phyloP scores from a whole-genome alignment of 1,140 invertebrate genomes.

The Steinernema khuongi region DNA sequence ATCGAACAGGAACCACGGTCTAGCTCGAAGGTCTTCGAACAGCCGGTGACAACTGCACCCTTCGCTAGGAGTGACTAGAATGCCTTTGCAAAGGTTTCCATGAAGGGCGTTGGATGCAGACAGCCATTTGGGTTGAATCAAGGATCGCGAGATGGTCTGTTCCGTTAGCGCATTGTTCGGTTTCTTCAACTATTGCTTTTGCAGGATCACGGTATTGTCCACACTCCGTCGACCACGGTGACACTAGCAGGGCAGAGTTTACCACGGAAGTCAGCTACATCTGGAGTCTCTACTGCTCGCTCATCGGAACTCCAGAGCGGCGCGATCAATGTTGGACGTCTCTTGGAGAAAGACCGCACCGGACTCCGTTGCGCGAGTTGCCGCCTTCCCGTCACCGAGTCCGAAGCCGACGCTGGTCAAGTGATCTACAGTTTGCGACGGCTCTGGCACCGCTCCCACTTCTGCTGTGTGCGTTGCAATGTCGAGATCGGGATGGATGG shows the following conservation, averaged over 20 bases:
- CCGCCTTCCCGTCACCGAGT: neutral
- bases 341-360: neutral
- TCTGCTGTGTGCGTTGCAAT: neutral
- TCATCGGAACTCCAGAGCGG: neutral
- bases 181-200: neutral
- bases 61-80: too few species aligned
- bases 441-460: neutral
- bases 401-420: neutral
- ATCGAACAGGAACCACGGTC: too few species aligned
- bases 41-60: too few species aligned
- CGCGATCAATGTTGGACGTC: neutral
- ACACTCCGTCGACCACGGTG: neutral
- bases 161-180: neutral
- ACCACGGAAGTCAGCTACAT: neutral
- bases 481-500: neutral
- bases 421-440: slow-evolving; percentile 4
- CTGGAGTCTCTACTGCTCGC: neutral
- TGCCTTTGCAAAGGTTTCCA: too few species aligned
- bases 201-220: neutral
- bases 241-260: neutral
- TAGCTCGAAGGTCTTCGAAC: too few species aligned
- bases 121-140: too few species aligned
- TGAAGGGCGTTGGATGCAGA: too few species aligned
- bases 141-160: neutral
- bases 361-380: slow-evolving; percentile 3